Evolutionary conservation across 2,113 vertebrate species (phyloP).

Genomic region (Brachyistius frenatus): DNA sequence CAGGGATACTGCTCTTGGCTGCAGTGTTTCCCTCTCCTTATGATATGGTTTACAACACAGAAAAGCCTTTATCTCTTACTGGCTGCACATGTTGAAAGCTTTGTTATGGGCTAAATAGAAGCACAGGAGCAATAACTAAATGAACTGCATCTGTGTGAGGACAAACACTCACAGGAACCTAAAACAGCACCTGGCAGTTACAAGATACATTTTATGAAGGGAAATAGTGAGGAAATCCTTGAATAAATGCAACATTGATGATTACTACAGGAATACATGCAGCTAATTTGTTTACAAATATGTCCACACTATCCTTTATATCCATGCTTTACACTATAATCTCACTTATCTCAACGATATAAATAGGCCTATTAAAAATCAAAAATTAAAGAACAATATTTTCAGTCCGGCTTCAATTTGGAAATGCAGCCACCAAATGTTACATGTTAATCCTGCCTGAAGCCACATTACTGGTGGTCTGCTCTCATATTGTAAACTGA

Average conservation of each 20-base stretch:
- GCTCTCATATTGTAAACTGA: constrained; percentile 64
- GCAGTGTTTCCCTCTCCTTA: neutral
- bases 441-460: constrained; percentile 20
- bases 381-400: neutral
- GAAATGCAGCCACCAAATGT: constrained; percentile 23
- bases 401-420: constrained; percentile 5
- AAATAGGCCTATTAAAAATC: neutral
- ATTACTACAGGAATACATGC: neutral
- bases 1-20: neutral
- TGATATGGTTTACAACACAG: neutral
- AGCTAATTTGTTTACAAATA: neutral
- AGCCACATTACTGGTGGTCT: constrained; percentile 47
- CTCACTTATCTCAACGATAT: neutral
- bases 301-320: neutral
- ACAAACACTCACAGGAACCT: neutral
- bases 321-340: neutral
- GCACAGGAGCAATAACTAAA: neutral
- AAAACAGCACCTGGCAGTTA: neutral
- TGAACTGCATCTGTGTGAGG: neutral
- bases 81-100: neutral
- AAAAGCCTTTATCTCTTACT: constrained; percentile 17
- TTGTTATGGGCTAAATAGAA: constrained; percentile 19
- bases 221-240: neutral
- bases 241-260: neutral
- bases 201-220: neutral